Percentiles rank a stretch among this genome's conserved stretches.
Evolutionary conservation across 37 sponge, comb jelly and placozoan species (phyloP).

Genomic region (Beroe forskalii): DNA sequence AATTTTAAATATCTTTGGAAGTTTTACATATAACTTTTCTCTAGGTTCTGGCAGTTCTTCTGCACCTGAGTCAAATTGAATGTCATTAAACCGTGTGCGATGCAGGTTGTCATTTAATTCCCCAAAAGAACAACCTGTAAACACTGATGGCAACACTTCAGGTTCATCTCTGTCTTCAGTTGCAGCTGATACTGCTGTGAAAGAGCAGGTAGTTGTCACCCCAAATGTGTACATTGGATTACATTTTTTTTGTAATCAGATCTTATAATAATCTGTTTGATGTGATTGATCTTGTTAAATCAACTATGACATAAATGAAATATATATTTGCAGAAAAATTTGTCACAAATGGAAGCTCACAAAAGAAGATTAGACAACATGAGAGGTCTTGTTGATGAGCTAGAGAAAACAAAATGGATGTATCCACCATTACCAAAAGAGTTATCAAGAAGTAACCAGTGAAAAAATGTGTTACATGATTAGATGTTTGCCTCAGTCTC

Average conservation of each 20-base stretch:
- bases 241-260: too few species aligned
- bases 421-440: constrained; percentile 43
- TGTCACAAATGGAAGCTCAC: background rate
- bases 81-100: constrained; percentile 21
- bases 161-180: background rate
- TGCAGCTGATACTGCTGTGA: constrained; percentile 8
- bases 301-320: background rate
- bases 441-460: constrained; percentile 27
- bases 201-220: constrained; percentile 54
- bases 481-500: background rate
- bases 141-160: constrained; percentile 1
- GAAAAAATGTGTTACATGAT: background rate
- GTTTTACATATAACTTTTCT: too few species aligned
- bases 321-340: constrained; percentile 32
- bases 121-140: background rate
- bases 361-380: constrained; percentile 29
- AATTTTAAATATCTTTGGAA: too few species aligned
- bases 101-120: constrained; percentile 16
- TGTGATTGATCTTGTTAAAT: too few species aligned
- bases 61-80: too few species aligned
- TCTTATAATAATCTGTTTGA: too few species aligned
- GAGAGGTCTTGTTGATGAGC: constrained; percentile 17
- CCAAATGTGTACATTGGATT: too few species aligned
- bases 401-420: constrained; percentile 47
- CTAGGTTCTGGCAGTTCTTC: too few species aligned